Evolutionary conservation across 2,113 vertebrate species (phyloP).

Genomic region (Leptosomus discolor): DNA sequence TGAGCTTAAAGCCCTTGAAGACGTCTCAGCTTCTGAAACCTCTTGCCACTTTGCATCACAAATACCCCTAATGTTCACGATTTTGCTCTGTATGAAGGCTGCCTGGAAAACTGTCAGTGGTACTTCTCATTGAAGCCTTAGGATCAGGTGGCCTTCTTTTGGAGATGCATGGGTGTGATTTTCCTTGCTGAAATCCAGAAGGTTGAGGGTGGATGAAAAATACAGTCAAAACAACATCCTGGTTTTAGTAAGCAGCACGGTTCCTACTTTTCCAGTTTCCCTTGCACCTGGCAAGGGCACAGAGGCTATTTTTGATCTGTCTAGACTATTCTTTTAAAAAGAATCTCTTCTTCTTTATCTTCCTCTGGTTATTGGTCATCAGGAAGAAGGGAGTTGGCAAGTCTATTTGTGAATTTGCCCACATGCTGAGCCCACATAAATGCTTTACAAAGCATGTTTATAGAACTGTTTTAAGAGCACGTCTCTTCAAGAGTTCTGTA

Average conservation of each 20-base stretch:
- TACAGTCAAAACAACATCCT: neutral
- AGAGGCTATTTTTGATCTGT: constrained; percentile 34
- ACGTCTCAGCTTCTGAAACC: neutral
- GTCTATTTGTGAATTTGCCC: neutral
- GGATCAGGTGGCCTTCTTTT: neutral
- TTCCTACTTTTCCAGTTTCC: neutral
- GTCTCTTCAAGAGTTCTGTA: neutral
- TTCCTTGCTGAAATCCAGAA: neutral
- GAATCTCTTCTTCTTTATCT: neutral
- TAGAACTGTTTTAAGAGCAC: neutral
- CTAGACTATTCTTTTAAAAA: constrained; percentile 33
- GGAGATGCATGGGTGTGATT: neutral
- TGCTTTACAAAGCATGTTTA: neutral
- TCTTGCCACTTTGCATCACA: neutral
- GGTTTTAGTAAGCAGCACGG: neutral
- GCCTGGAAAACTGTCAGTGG: neutral
- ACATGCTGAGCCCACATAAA: neutral
- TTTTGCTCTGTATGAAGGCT: neutral
- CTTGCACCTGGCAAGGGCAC: neutral
- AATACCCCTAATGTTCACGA: neutral
- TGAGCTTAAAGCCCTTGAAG: neutral
- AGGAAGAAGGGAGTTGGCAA: neutral
- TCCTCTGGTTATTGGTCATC: constrained; percentile 21
- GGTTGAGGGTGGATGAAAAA: neutral
- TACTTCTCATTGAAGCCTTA: neutral